A percentile compares a stretch with the other conserved stretches of the same genome.
Conservation (phyloP, 2,113 vertebrate species). For the Cygnus atratus region DNA sequence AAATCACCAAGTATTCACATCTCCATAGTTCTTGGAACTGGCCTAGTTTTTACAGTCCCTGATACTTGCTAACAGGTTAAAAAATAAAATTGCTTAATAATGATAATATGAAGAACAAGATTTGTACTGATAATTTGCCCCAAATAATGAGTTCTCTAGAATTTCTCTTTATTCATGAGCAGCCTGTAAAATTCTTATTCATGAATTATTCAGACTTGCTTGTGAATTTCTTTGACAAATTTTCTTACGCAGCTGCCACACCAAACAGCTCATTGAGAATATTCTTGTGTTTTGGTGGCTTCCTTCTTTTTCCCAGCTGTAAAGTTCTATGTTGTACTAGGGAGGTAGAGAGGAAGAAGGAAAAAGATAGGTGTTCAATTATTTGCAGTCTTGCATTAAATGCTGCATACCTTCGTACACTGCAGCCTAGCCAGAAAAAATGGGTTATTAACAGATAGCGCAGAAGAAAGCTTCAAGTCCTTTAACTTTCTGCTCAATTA, state of each 20-base stretch:
- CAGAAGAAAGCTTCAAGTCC: neutral
- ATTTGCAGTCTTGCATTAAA: neutral
- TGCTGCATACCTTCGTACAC: neutral
- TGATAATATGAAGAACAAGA: neutral
- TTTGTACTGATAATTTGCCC: slow-evolving; percentile 21
- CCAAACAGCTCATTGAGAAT: neutral
- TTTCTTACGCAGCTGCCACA: neutral
- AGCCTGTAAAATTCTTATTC: neutral
- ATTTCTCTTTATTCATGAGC: slow-evolving; percentile 1
- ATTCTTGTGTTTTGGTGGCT: neutral
- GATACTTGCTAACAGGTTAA: neutral
- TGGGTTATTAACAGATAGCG: neutral
- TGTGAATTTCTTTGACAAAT: slow-evolving; percentile 28
- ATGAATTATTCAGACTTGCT: slow-evolving; percentile 43
- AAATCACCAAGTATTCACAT: neutral
- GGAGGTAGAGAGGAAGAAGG: neutral
- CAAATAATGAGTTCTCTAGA: neutral
- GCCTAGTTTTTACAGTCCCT: neutral
- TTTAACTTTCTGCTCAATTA: slow-evolving; percentile 12
- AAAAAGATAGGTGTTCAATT: neutral
- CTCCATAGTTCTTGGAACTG: neutral
- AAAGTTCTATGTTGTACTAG: neutral
- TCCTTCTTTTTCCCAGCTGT: neutral
- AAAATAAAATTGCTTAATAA: neutral
- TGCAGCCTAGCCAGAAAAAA: neutral